Evolutionary conservation across 2,113 vertebrate species (phyloP), one percentile per base, ranked within the genome.

Genomic region (Chloebia gouldiae): DNA sequence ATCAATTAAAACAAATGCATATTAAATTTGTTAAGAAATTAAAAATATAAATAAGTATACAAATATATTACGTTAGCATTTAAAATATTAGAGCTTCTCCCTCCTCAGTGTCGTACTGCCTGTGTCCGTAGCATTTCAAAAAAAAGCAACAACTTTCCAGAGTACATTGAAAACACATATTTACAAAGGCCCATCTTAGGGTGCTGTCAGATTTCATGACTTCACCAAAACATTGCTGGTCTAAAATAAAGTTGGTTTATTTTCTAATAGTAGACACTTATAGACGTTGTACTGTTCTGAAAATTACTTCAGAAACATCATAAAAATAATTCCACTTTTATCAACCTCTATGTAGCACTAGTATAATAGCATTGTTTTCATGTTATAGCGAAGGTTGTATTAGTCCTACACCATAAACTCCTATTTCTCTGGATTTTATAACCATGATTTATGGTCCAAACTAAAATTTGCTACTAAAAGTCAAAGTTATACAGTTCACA

Each of bases 201-300:
- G 8, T 14, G 31, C 31, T 86, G 31, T 72, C 66, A 77, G 59
- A 28, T 78, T 94, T 90, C 35, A 76, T 53, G 8, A 68, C 54
- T 40, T 84, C 50, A 81, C 37, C 30, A 89, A 91, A 92, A 51
- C 6, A 31, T 25, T 63, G 28, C 27, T 63, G 11, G 31, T 63
- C 57, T 94, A 69, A 93, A 95, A 82, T 60, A 82, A 91, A 94
- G 68, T 47, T 90, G 77, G 28, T 73, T 85, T 94, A 75, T 90
- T 93, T 91, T 92, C 57, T 65, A 81, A 73, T 22, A 79, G 60
- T 5, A 72, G 19, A 15, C 56, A 64, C 90, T 83, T 93, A 66
- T 40, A 66, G 14, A 61, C 35, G 35, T 66, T 23, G 14, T 81
- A 61, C 72, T 86, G 68, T 72, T 89, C 49, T 82, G 25, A 57